Evolutionary conservation across 1,140 invertebrate species (phyloP).

Genomic region (Drosophila pruinosa): DNA sequence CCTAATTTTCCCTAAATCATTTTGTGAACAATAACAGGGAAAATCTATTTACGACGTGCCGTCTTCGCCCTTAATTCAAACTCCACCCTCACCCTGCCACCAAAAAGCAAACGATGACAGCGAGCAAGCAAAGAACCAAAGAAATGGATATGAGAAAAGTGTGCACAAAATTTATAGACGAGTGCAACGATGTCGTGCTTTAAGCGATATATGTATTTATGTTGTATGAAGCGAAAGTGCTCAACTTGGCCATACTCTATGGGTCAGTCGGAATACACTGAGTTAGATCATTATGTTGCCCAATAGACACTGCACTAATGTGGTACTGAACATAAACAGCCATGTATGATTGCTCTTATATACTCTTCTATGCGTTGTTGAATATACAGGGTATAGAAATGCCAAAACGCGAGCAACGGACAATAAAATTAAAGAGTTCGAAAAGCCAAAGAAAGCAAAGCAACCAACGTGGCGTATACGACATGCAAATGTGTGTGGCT

Average conservation of each 20-base stretch:
- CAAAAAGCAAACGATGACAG: conserved; percentile 25
- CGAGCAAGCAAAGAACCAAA: conserved; percentile 18
- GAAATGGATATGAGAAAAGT: conserved; percentile 17
- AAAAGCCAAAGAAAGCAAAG: conserved; percentile 45
- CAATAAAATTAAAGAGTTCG: conserved; percentile 75
- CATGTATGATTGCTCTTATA: background rate
- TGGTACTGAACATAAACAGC: too few species aligned
- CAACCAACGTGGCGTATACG: conserved; percentile 43
- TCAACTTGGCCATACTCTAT: background rate
- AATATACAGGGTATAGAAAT: conserved; percentile 1
- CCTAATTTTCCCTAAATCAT: conserved; percentile 82
- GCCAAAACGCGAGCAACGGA: conserved; percentile 60
- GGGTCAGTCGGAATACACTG: too few species aligned
- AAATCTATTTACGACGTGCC: conserved; percentile 73
- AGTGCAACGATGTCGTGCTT: conserved; percentile 52
- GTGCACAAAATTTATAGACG: conserved; percentile 64
- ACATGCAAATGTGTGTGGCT: conserved; percentile 48
- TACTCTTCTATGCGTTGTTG: background rate
- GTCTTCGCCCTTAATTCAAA: conserved; percentile 41
- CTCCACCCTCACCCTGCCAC: background rate
- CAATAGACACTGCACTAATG: too few species aligned
- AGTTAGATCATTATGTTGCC: too few species aligned
- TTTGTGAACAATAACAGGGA: conserved; percentile 77
- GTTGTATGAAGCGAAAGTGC: too few species aligned
- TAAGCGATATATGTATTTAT: conserved; percentile 8